Base-by-base conservation (phyloP, 2,797 vertebrate genomes). In the Ctenopoma kingsleyae region DNA sequence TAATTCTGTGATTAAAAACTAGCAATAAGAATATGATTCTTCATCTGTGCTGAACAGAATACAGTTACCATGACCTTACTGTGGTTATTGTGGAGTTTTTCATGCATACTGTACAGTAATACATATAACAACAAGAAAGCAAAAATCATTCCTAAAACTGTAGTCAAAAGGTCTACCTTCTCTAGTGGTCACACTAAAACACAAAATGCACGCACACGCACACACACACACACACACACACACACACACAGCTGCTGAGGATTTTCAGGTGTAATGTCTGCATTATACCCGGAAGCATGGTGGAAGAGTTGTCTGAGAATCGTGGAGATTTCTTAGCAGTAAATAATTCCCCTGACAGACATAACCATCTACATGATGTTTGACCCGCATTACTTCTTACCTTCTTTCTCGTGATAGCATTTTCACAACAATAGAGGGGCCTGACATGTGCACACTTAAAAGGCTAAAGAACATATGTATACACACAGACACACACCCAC, bases 321-420 rank as follows among this genome's bases (percentile, higher is more conserved):
- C 20, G 70, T 30, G 35, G 22, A 66, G 64, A 44, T 56, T 58
- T 53, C 13, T 44, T 50, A 67, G 65, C 56, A 55, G 72, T 75
- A 63, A 80, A 76, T 80, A 22, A 76, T 73, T 72, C 68, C 55
- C 67, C 71, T 44, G 61, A 47, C 67, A 80, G 60, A 49, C 17
- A 25, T 15, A 62, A 8, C 30, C 22, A 66, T 68, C 58, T 54
- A 74, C 78, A 74, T 62, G 36, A 65, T 62, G 66, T 71, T 71
- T 77, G 48, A 67, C 62, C 61, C 55, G 73, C 35, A 25, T 63
- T 32, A 47, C 15, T 41, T 54, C 13, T 40, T 53, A 55, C 32
- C 36, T 44, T 68, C 19, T 67, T 66, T 38, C 50, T 70, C 69
- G 58, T 53, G 38, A 76, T 16, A 43, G 35, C 25, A 23, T 46